These are phyloP conservation scores for Poicephalus meyeri DNA, from an alignment of 2,113 vertebrate genomes.

Conservation along the genomic window DNA sequence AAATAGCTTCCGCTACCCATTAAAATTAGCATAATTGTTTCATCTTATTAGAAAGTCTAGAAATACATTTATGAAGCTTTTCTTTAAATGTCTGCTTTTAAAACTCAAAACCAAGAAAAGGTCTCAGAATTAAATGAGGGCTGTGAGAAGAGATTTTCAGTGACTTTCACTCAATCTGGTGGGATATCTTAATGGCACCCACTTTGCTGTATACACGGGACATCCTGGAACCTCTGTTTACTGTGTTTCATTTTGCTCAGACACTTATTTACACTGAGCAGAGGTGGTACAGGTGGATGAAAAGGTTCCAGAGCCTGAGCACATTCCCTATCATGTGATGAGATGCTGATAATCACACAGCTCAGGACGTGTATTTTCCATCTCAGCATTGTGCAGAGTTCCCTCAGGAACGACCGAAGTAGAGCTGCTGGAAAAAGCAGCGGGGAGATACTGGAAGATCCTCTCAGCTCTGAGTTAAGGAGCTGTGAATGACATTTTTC, in stretches of 20 bases:
- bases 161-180: not conserved
- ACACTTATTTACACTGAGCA: not conserved
- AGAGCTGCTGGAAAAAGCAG: not conserved
- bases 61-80: not conserved
- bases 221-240: not conserved
- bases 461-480: not conserved
- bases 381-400: not conserved
- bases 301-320: not conserved
- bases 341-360: not conserved
- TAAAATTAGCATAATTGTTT: not conserved
- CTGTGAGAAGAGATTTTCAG: not conserved
- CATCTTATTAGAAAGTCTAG: not conserved
- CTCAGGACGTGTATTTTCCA: not conserved
- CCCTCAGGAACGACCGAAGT: rapidly evolving
- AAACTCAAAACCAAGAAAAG: not conserved
- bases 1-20: not conserved
- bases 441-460: not conserved
- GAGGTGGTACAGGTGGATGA: not conserved
- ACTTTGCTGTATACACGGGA: not conserved
- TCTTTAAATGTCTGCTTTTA: not conserved
- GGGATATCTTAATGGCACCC: not conserved
- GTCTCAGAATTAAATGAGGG: not conserved
- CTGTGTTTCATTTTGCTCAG: not conserved
- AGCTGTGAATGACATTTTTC: not conserved
- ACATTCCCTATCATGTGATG: not conserved